Conservation (phyloP, 2,888 invertebrate species). For the Dolichomitus sp. region DNA sequence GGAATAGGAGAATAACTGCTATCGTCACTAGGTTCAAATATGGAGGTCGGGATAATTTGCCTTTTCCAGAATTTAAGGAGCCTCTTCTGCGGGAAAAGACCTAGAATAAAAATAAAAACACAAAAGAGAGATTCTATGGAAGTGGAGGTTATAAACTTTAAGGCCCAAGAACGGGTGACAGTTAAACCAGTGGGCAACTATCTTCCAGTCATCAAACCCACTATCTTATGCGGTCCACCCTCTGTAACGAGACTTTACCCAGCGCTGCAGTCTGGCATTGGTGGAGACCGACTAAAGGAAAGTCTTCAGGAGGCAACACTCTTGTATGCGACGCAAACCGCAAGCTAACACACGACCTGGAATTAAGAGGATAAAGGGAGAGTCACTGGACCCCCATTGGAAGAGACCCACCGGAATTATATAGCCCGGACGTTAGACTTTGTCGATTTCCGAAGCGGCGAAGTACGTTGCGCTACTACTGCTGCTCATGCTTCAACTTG, state of each 20-base stretch:
- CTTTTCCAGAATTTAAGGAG: not conserved
- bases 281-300: not conserved
- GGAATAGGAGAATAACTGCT: not conserved
- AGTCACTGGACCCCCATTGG: not conserved
- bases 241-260: not conserved
- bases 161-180: not conserved
- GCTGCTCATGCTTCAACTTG: slow-evolving; percentile 20
- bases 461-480: not conserved
- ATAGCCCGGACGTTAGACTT: slow-evolving; percentile 9
- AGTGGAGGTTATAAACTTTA: not conserved
- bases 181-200: not conserved
- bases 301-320: not conserved
- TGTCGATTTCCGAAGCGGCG: not conserved
- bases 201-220: not conserved
- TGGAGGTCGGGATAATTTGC: slow-evolving; percentile 1
- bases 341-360: not conserved
- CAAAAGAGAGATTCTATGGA: not conserved
- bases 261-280: not conserved
- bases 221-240: not conserved
- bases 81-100: not conserved
- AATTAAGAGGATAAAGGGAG: not conserved
- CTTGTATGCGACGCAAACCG: not conserved
- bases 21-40: not conserved
- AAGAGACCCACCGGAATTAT: not conserved
- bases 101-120: not conserved